Base-by-base conservation (phyloP, 1,140 invertebrate species). In the Drosophila varians region DNA sequence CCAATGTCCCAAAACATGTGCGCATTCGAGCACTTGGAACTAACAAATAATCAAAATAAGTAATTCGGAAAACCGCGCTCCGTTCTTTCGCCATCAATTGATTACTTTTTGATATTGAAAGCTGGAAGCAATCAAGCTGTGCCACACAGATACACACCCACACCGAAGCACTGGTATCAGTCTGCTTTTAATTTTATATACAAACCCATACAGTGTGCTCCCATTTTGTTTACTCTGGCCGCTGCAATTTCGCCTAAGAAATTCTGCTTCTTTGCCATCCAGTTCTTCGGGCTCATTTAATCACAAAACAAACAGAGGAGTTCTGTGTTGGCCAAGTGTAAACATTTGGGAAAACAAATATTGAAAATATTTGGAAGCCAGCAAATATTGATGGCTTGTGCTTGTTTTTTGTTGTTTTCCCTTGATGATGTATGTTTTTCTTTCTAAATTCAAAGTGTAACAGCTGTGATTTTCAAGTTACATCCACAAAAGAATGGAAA, bases 311-410 rank as follows among this genome's bases (percentile, higher is more conserved):
- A 75, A 79, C 72, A 61, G 28, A n/a, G 42, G 51, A 69, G 62
- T 26, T 53, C 54, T 68, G 19, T 79, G 75, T 76, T 76, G 54
- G 42, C 51, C 51, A 66, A 80, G 51, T 57, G 58, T 66, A 86
- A 86, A 80, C 76, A 84, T 21, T n/a, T 19, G 55, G 40, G 45
- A 68, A 77, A 77, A 62, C 51, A 83, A 82, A 82, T 77, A 82
- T 83, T 53, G 48, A 66, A 77, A 69, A 57, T 71, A 77, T 77
- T 77, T 62, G 21, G 47, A 76, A 46, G 62, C 54, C 26, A 28
- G 28, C 28, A 31, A 31, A 66, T 56, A 49, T 72, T 55, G 18
- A 31, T n/a, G 4, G 28, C 28, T 8, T 11, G 8, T 8, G 9
- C 28, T 31, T 31, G 28, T 31, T 9, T 31, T 31, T 31, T 18